phyloP scores from a whole-genome alignment of 2,797 vertebrate genomes.

The Acestrorhynchus altus region DNA sequence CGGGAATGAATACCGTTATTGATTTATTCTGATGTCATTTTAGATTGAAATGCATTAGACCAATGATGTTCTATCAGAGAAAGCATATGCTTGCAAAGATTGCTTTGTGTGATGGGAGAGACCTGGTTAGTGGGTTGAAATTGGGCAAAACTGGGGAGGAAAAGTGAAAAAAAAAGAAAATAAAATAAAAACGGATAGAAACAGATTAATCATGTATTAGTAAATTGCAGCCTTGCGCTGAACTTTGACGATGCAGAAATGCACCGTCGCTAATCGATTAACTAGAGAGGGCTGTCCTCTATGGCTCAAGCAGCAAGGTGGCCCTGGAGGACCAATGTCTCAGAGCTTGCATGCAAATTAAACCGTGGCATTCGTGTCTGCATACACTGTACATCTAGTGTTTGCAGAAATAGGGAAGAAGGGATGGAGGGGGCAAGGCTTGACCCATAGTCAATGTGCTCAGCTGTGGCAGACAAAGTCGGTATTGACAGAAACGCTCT shows the following conservation, averaged over 20 bases:
- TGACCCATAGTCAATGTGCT: slow-evolving; percentile 33
- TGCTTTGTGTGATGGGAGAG: too few species aligned
- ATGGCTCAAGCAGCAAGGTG: neutral
- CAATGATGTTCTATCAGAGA: too few species aligned
- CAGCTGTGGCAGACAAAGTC: slow-evolving; percentile 50
- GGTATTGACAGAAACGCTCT: slow-evolving; percentile 56
- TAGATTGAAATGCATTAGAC: too few species aligned
- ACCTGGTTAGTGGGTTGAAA: too few species aligned
- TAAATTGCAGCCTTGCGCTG: too few species aligned
- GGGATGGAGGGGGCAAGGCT: neutral
- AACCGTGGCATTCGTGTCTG: slow-evolving; percentile 18
- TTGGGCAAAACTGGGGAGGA: too few species aligned
- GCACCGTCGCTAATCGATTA: neutral
- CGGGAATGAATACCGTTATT: too few species aligned
- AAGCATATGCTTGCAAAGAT: too few species aligned
- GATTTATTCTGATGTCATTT: too few species aligned
- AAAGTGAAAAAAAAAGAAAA: too few species aligned
- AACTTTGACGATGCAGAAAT: neutral
- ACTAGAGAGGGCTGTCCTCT: neutral
- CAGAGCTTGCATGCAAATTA: neutral
- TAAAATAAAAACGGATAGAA: too few species aligned
- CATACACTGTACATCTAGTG: slow-evolving; percentile 26
- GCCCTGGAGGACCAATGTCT: neutral
- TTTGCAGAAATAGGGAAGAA: neutral
- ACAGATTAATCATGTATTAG: too few species aligned